Evolutionary conservation across 2,888 invertebrate species (phyloP), one percentile per base, ranked within the genome.

Genomic region (Cheilosia vulpina): DNA sequence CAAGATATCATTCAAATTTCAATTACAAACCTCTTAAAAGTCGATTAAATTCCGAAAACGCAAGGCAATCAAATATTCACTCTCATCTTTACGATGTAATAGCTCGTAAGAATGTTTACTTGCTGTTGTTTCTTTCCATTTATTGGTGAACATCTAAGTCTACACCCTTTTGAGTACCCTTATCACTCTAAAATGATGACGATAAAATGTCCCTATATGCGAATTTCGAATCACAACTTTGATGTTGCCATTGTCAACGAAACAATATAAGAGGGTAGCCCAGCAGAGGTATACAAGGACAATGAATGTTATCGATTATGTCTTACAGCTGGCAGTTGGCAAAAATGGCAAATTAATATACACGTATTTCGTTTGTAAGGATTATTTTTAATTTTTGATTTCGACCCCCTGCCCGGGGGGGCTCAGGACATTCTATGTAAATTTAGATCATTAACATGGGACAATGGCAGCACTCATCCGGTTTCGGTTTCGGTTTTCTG

Each of bases 11-110:
- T 43, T 17, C 19, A n/a, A 21, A 34, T 68, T 55, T 55, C 15
- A 55, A 45, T 43, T 55, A 31, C 43, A 68, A 31, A 6, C 66
- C 27, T 27, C 41, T 52, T 4, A 13, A n/a, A 27, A 6, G 7
- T 15, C 15, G 17, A 31, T 15, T 13, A 63, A 50, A 50, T 50
- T 19, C 11, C 63, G 31, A 50, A 38, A 38, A 38, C 21, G 34
- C 34, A 63, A 27, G 4, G 17, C 17, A 17, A 47, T 27, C 47
- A 45, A 53, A 52, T 53, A 52, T 52, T 65, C 65, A 65, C 38
- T 65, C 52, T 41, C 17, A 6, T 34, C 41, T 52, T 65, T 65
- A 65, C 27, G 52, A 52, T 52, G 24, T 38, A 65, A 21, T 52
- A 24, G 17, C 43, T n/a, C 50, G 41, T 19, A 38, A 17, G 62